A percentile compares a stretch with the other conserved stretches of the same genome.
Conservation (phyloP, 2,113 vertebrate genomes). For the Micronycteris hirsuta region DNA sequence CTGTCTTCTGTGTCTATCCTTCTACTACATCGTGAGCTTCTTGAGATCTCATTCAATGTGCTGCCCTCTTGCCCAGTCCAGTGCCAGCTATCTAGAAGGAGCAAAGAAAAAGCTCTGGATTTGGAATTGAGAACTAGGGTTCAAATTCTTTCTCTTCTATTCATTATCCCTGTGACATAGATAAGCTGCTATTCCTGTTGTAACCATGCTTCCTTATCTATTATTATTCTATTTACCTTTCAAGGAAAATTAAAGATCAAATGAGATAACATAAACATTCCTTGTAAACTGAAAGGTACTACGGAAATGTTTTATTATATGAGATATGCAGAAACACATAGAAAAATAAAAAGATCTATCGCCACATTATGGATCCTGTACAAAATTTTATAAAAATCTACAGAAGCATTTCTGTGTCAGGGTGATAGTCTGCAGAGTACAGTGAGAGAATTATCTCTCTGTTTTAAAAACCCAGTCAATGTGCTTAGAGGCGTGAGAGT, state of each 20-base stretch:
- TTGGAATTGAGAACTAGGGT: not conserved
- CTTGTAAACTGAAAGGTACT: not conserved
- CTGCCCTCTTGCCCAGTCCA: not conserved
- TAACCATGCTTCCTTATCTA: not conserved
- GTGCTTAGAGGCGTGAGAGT: not conserved
- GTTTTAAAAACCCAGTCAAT: not conserved
- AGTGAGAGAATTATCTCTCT: not conserved
- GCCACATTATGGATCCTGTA: not conserved
- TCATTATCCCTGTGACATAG: not conserved
- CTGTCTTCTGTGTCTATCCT: not conserved
- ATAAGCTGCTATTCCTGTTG: not conserved
- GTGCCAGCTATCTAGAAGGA: not conserved
- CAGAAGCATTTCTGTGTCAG: not conserved
- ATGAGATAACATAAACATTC: slow-evolving; percentile 1
- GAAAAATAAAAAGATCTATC: not conserved
- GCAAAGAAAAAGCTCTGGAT: not conserved
- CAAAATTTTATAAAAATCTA: slow-evolving; percentile 35
- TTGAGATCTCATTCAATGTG: not conserved
- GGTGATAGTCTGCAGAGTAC: not conserved
- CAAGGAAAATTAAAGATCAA: not conserved
- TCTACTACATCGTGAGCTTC: not conserved
- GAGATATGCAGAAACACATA: not conserved
- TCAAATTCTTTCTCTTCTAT: not conserved
- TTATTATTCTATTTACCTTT: slow-evolving; percentile 4
- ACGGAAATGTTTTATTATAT: slow-evolving; percentile 41